Percentiles rank a stretch among this genome's conserved stretches.
Conservation (phyloP, 2,888 invertebrate genomes). For the Volucella zonaria region DNA sequence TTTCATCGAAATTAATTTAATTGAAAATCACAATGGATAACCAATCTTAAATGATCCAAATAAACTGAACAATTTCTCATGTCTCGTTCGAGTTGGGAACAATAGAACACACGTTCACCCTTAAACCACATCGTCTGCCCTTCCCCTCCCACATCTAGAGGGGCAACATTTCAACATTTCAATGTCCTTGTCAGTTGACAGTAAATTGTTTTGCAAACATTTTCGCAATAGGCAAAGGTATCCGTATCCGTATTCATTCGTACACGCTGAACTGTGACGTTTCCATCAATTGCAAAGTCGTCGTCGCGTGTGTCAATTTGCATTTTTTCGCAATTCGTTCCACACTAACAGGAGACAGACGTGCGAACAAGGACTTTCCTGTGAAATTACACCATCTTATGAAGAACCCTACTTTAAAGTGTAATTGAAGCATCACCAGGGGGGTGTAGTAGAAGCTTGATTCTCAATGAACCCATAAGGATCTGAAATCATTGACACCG, state of each 20-base stretch:
- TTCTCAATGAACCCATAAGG: constrained; percentile 69
- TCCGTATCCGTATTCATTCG: too few relatives aligned
- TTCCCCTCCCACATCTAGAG: not conserved
- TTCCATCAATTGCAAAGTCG: constrained; percentile 49
- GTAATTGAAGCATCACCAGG: constrained; percentile 65
- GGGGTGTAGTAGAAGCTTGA: constrained; percentile 27
- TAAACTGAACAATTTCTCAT: constrained; percentile 72
- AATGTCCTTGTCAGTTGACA: constrained; percentile 59
- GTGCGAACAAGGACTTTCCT: constrained; percentile 70
- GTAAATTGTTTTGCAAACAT: constrained; percentile 73
- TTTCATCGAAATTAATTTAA: constrained; percentile 73
- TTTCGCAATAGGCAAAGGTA: constrained; percentile 62
- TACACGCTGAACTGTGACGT: not conserved
- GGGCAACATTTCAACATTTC: constrained; percentile 22
- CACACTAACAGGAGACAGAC: constrained; percentile 62
- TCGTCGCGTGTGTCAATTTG: constrained; percentile 64
- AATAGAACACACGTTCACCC: constrained; percentile 65
- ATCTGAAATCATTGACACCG: constrained; percentile 71
- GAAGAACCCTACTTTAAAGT: constrained; percentile 57
- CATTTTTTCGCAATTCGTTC: constrained; percentile 72
- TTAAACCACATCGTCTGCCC: constrained; percentile 45
- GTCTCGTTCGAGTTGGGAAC: constrained; percentile 46
- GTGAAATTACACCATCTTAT: constrained; percentile 54
- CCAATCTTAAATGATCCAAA: constrained; percentile 74
- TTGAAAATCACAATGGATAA: constrained; percentile 74